Percentiles rank a stretch among this genome's conserved stretches.
Evolutionary conservation across 2,888 invertebrate genomes (phyloP).

Genomic region (Ophion ventricosus): DNA sequence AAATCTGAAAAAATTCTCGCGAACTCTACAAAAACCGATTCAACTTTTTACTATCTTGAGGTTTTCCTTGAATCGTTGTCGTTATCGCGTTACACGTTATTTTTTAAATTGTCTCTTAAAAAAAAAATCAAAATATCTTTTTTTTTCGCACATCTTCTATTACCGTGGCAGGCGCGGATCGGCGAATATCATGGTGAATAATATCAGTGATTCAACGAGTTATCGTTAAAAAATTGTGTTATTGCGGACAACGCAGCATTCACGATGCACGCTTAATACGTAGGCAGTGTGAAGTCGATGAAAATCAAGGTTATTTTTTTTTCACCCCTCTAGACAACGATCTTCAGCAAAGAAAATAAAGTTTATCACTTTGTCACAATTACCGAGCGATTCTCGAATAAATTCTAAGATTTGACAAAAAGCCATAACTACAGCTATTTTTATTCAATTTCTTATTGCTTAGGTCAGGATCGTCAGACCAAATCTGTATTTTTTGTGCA

Average conservation of each 20-base stretch:
- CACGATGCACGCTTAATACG: constrained; percentile 13
- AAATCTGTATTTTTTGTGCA: constrained; percentile 44
- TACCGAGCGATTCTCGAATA: neutral
- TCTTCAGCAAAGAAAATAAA: neutral
- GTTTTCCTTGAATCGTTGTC: too few relatives aligned
- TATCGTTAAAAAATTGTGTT: constrained; percentile 10
- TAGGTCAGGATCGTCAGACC: constrained; percentile 21
- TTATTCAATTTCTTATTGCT: constrained; percentile 6
- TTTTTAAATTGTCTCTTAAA: too few relatives aligned
- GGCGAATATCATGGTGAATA: constrained; percentile 19
- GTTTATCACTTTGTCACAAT: neutral
- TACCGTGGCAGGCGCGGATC: constrained; percentile 13
- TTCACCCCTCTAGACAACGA: neutral
- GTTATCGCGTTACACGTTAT: too few relatives aligned
- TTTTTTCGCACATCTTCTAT: neutral
- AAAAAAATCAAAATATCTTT: too few relatives aligned
- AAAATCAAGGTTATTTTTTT: constrained; percentile 5
- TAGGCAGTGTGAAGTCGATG: constrained; percentile 56
- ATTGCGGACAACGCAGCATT: constrained; percentile 14
- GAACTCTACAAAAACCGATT: too few relatives aligned
- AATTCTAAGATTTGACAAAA: constrained; percentile 21
- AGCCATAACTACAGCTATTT: constrained; percentile 27
- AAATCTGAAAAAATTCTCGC: too few relatives aligned
- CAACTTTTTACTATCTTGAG: too few relatives aligned
- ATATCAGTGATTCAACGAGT: neutral